phyloP scores from a whole-genome alignment of 2,113 vertebrate species.

The Albula goreensis region DNA sequence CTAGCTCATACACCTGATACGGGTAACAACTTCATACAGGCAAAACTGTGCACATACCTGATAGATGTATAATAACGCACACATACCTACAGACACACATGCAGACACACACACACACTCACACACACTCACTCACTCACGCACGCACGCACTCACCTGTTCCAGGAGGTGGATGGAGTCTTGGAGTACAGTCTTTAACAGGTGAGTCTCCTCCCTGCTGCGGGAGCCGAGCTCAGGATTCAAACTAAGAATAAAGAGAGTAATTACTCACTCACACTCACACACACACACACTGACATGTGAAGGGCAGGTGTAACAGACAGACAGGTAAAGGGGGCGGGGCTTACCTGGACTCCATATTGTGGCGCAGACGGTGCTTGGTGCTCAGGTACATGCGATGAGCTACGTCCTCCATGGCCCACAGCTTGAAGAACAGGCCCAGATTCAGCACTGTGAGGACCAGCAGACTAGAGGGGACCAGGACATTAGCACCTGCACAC shows the following conservation, averaged over 20 bases:
- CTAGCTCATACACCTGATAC: background rate
- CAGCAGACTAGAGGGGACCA: slow-evolving; percentile 73
- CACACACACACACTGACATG: background rate
- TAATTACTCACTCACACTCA: background rate
- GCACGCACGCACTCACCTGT: slow-evolving; percentile 70
- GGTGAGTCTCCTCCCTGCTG: slow-evolving; percentile 52
- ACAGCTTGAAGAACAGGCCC: slow-evolving; percentile 88
- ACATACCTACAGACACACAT: background rate
- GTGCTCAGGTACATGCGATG: slow-evolving; percentile 79
- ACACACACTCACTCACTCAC: too few species aligned
- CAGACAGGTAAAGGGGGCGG: background rate
- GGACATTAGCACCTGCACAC: background rate
- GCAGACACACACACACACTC: too few species aligned
- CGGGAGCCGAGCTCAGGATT: slow-evolving; percentile 49
- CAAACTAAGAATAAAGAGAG: slow-evolving; percentile 45
- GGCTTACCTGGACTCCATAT: slow-evolving; percentile 59
- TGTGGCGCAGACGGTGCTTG: slow-evolving; percentile 66
- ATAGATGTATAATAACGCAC: background rate
- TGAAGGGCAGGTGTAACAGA: background rate
- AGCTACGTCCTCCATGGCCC: slow-evolving; percentile 89
- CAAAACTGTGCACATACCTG: background rate
- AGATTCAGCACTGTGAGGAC: slow-evolving; percentile 87
- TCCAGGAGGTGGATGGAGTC: slow-evolving; percentile 90
- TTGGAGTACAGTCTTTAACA: slow-evolving; percentile 83
- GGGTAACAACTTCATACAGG: background rate